Evolutionary conservation across 2,113 vertebrate species (phyloP).

Genomic region (Phylloscopus trochiloides): DNA sequence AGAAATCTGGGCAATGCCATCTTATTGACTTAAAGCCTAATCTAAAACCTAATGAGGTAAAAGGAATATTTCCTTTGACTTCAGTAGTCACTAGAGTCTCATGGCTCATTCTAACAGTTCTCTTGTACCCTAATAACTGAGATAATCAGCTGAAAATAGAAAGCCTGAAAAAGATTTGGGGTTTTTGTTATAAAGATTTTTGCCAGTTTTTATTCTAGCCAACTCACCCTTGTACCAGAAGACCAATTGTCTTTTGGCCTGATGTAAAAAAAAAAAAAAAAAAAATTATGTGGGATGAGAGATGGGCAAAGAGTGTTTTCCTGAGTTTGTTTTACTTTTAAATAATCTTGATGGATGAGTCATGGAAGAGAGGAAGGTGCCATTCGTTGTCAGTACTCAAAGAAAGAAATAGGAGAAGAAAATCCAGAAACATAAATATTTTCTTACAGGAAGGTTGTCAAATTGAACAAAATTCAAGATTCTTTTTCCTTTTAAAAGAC

Average conservation of each 20-base stretch:
- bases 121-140: not conserved
- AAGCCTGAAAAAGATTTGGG: not conserved
- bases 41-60: conserved; percentile 44
- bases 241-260: not conserved
- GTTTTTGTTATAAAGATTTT: not conserved
- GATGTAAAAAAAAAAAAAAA: not conserved
- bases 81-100: not conserved
- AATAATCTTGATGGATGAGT: not conserved
- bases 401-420: not conserved
- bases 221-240: not conserved
- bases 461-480: not conserved
- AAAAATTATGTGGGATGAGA: not conserved
- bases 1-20: not conserved
- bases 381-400: not conserved
- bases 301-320: not conserved
- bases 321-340: not conserved
- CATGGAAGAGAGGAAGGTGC: not conserved
- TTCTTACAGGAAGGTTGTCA: not conserved
- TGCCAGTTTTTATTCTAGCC: not conserved
- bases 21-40: conserved; percentile 29
- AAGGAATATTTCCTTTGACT: not conserved
- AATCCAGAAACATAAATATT: not conserved
- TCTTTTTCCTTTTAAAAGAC: not conserved
- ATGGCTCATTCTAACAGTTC: not conserved
- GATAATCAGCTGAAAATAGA: not conserved